These are phyloP conservation scores for Oryzias javanicus DNA, from an alignment of 2,113 vertebrate species.

Conservation along the genomic window DNA sequence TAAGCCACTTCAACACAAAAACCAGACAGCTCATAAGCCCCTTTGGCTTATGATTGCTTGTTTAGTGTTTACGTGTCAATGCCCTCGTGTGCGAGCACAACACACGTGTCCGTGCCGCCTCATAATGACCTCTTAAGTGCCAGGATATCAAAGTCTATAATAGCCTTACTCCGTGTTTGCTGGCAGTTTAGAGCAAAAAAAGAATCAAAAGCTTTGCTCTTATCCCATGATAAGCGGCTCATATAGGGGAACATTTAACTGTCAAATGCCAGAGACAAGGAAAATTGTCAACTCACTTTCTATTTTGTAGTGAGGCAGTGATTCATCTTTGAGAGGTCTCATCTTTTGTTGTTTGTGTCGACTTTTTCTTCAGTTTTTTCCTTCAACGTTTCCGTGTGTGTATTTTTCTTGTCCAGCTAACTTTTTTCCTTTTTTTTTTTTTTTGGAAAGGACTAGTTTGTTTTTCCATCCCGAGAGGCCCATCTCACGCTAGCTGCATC, in stretches of 20 bases:
- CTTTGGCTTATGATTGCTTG: slow-evolving; percentile 51
- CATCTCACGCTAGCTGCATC: not conserved
- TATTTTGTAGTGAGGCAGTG: slow-evolving; percentile 42
- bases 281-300: slow-evolving; percentile 48
- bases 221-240: slow-evolving; percentile 53
- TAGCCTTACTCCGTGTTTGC: slow-evolving; percentile 36
- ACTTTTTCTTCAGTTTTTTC: not conserved
- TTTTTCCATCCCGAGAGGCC: slow-evolving; percentile 4
- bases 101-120: slow-evolving; percentile 16
- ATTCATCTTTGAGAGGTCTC: slow-evolving; percentile 33
- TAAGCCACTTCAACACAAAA: slow-evolving; percentile 58
- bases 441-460: not conserved
- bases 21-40: slow-evolving; percentile 44
- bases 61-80: slow-evolving; percentile 41
- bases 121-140: slow-evolving; percentile 58
- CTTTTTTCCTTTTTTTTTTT: not conserved
- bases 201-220: slow-evolving; percentile 24
- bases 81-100: not conserved
- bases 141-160: slow-evolving; percentile 58
- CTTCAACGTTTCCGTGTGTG: slow-evolving; percentile 4
- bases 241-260: slow-evolving; percentile 50
- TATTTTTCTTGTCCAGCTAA: not conserved
- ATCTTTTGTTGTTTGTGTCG: slow-evolving; percentile 16
- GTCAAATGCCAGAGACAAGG: slow-evolving; percentile 50
- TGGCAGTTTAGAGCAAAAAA: slow-evolving; percentile 46